phyloP scores from a whole-genome alignment of 2,113 vertebrate genomes.

The Tragelaphus scriptus region DNA sequence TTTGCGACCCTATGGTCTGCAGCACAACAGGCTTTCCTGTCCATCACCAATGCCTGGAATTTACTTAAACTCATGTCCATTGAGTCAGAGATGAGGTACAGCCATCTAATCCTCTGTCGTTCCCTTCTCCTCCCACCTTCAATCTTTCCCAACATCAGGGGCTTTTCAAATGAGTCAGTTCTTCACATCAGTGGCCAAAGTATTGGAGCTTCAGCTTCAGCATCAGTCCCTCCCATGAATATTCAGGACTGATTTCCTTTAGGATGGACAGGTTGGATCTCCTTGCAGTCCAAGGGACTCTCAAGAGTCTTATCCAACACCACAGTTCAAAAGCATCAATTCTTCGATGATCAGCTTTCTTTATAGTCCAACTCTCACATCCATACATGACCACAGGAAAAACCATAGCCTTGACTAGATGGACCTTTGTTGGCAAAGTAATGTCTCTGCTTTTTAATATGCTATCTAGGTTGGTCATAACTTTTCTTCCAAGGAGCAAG shows the following conservation, averaged over 20 bases:
- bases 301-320: background rate
- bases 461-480: background rate
- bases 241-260: background rate
- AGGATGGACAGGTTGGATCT: background rate
- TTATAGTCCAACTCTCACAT: background rate
- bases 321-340: background rate
- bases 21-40: background rate
- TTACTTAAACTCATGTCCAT: background rate
- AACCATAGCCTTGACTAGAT: background rate
- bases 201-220: background rate
- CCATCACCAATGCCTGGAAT: background rate
- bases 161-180: background rate
- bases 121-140: background rate
- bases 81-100: background rate
- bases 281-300: background rate
- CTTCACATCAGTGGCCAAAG: background rate
- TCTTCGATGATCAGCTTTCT: background rate
- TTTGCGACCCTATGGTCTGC: background rate
- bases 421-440: background rate
- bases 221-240: background rate
- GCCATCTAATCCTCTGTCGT: accelerated
- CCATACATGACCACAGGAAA: background rate
- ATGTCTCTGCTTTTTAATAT: background rate
- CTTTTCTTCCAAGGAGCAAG: background rate
- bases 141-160: background rate